A percentile compares a stretch with the other conserved stretches of the same genome.
These are phyloP conservation scores for Sciurus vulgaris DNA, from an alignment of 2,797 vertebrate genomes.

Conservation along the genomic window DNA sequence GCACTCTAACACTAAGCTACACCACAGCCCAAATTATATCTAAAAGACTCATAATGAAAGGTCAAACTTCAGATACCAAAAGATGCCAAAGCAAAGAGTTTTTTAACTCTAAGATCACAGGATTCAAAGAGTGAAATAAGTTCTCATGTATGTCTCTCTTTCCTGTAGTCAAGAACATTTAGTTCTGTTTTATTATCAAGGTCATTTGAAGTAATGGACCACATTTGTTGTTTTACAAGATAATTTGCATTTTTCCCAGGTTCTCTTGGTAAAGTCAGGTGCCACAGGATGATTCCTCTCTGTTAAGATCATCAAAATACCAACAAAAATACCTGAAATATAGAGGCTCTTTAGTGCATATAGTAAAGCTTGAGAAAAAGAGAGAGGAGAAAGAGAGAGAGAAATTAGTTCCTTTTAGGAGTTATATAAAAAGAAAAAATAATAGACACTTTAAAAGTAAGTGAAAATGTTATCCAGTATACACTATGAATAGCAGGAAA, in stretches of 20 bases:
- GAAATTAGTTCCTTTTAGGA: not conserved
- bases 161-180: not conserved
- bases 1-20: not conserved
- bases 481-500: not conserved
- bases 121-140: not conserved
- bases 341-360: not conserved
- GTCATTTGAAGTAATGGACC: too few relatives aligned
- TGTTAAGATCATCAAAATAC: not conserved
- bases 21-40: not conserved
- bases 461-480: not conserved
- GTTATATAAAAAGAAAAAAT: not conserved
- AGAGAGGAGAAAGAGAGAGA: not conserved
- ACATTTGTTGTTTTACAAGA: not conserved
- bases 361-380: not conserved
- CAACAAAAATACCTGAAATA: conserved; percentile 5
- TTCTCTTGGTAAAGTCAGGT: not conserved
- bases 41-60: conserved; percentile 37
- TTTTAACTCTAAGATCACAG: not conserved
- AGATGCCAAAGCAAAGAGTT: not conserved
- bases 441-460: not conserved
- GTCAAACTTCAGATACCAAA: conserved; percentile 14
- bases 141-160: not conserved
- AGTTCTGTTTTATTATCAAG: not conserved
- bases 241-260: not conserved
- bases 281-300: not conserved